Base-by-base conservation (phyloP, 2,797 vertebrate genomes). In the Rhyacichthys aspro region DNA sequence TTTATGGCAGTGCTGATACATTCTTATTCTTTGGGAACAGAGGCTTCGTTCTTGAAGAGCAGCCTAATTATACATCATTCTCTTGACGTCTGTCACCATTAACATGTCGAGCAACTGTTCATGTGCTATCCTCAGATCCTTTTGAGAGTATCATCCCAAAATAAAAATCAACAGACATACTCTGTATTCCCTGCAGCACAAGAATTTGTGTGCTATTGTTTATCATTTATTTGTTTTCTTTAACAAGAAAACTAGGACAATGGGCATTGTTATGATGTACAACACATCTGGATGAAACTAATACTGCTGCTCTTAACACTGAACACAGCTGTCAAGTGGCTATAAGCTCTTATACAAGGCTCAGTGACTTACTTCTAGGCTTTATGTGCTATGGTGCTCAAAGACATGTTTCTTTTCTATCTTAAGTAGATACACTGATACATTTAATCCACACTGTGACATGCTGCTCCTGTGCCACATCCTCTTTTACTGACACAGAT, bases 391-490 rank as follows among this genome's bases (percentile, higher is more conserved):
- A 74, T 39, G 28, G 55, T 38, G 28, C 59, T 53, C 33, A 72
- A 58, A 79, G 54, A 67, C 67, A 82, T 81, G 72, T 72, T 76
- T 63, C 70, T 43, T 57, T 42, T 43, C 67, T 49, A 72, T 78
- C 64, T 59, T 55, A 78, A 80, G 70, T 50, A 79, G 64, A 71
- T 49, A 68, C 48, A 47, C 52, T 76, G 76, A 81, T 73, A 67
- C 50, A 50, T 75, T 72, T 81, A 81, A 83, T 85, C 79, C 74
- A 72, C 59, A 67, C 59, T 10, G 57, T 43, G 52, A 56, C 65
- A 69, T 43, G 70, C 49, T 63, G 66, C 56, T 76, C 54, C 45
- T 63, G 63, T 64, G 50, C 57, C 72, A 41, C 47, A 7, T 55
- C 59, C 53, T 63, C 57, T 65, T 52, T 55, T 60, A 72, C 54